These are phyloP conservation scores for Cataglyphis livida DNA, from an alignment of 2,888 invertebrate genomes.

Conservation along the genomic window DNA sequence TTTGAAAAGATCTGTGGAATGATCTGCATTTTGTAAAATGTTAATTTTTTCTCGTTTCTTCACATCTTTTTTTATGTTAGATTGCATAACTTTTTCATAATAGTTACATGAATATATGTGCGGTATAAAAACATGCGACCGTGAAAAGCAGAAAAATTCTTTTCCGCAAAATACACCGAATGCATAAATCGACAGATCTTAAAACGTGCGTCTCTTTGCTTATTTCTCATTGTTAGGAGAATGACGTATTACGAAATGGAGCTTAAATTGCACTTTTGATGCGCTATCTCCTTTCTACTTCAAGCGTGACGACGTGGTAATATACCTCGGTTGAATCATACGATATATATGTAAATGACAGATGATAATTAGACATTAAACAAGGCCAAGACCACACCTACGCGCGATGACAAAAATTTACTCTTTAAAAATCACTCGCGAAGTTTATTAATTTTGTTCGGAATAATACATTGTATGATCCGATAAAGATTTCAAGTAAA, in stretches of 20 bases:
- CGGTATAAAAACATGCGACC: neutral
- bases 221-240: neutral
- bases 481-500: neutral
- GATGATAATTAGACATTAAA: conserved; percentile 77
- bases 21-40: neutral
- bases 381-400: conserved; percentile 80
- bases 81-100: neutral
- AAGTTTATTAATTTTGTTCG: conserved; percentile 7
- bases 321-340: conserved; percentile 62
- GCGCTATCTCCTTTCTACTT: conserved; percentile 19
- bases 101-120: neutral
- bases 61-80: too few relatives aligned
- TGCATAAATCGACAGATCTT: neutral
- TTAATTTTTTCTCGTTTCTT: neutral
- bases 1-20: neutral
- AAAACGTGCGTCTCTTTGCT: neutral
- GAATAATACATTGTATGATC: neutral
- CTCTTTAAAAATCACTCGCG: neutral
- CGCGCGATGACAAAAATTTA: conserved; percentile 30
- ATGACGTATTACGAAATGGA: conserved; percentile 34
- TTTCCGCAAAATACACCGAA: neutral
- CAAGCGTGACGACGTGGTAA: conserved; percentile 16
- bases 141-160: neutral
- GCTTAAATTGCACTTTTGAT: conserved; percentile 38
- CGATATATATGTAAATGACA: conserved; percentile 51